Conservation (phyloP, 2,113 vertebrate species). For the Lasiurus cinereus region DNA sequence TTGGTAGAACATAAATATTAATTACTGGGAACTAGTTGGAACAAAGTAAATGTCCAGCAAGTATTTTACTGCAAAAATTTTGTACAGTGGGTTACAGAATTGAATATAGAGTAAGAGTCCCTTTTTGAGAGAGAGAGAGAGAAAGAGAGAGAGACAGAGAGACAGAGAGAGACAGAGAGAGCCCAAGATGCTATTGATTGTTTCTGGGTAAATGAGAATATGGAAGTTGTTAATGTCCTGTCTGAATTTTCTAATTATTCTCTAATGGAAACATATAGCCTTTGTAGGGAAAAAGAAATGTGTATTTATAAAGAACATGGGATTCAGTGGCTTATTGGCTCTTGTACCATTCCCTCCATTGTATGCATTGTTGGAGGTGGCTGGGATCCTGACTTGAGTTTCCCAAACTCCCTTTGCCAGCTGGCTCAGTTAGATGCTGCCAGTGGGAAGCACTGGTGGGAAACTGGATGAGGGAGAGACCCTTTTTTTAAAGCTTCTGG, state of each 20-base stretch:
- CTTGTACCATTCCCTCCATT: background rate
- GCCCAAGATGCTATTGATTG: background rate
- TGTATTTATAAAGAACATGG: background rate
- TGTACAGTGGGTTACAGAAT: background rate
- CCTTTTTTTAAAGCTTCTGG: background rate
- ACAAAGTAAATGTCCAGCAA: slow-evolving; percentile 28
- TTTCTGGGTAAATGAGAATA: background rate
- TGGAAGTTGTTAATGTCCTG: background rate
- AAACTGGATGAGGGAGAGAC: background rate
- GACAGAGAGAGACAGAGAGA: too few species aligned
- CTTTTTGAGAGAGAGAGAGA: background rate
- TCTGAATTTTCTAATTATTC: slow-evolving; percentile 25
- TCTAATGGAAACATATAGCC: background rate
- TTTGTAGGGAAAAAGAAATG: background rate
- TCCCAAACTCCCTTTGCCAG: slow-evolving; percentile 48
- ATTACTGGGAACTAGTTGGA: background rate
- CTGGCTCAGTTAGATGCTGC: background rate
- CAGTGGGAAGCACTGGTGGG: slow-evolving; percentile 18
- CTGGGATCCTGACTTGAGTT: slow-evolving; percentile 8
- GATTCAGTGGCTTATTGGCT: background rate
- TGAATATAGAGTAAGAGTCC: background rate
- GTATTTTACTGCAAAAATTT: slow-evolving; percentile 24
- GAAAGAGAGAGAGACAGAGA: too few species aligned
- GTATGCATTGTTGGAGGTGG: background rate
- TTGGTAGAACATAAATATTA: slow-evolving; percentile 14